These are phyloP conservation scores for Bostrychus sinensis DNA, from an alignment of 2,113 vertebrate genomes.

Conservation along the genomic window DNA sequence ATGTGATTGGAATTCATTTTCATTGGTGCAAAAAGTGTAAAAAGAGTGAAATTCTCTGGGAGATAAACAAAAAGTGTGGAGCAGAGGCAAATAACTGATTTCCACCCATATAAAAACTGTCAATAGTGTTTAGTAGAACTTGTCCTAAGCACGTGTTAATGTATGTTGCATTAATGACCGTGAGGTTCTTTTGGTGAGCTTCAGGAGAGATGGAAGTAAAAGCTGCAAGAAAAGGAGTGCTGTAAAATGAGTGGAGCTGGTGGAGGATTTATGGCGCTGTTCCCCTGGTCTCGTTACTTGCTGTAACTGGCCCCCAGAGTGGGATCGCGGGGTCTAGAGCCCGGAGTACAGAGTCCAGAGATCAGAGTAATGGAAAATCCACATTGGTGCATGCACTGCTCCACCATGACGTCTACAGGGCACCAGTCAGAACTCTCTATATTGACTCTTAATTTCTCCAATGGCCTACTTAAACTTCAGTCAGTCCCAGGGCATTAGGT, in stretches of 20 bases:
- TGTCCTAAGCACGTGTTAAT: conserved; percentile 31
- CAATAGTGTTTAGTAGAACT: conserved; percentile 28
- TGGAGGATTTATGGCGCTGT: conserved; percentile 76
- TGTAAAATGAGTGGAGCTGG: conserved; percentile 59
- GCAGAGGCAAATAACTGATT: conserved; percentile 34
- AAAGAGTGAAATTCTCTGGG: conserved; percentile 31
- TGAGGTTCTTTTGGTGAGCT: conserved; percentile 41
- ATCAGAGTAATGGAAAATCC: conserved; percentile 76
- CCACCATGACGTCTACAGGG: conserved; percentile 49
- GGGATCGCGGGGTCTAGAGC: conserved; percentile 63
- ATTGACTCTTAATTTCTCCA: conserved; percentile 16
- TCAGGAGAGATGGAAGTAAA: conserved; percentile 34
- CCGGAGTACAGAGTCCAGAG: conserved; percentile 51
- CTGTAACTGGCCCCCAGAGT: conserved; percentile 79
- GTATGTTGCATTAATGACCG: conserved; percentile 39
- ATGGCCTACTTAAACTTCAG: conserved; percentile 2
- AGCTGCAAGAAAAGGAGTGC: conserved; percentile 35
- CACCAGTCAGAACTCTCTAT: conserved; percentile 22
- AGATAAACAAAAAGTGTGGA: conserved; percentile 42
- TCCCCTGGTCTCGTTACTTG: conserved; percentile 75
- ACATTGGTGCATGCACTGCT: conserved; percentile 63
- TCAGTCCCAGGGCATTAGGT: conserved; percentile 19
- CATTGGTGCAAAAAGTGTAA: conserved; percentile 42
- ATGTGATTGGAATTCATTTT: conserved; percentile 65
- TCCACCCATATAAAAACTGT: conserved; percentile 39